phyloP scores from a whole-genome alignment of 2,888 invertebrate genomes.

The Stegana nigrithorax region DNA sequence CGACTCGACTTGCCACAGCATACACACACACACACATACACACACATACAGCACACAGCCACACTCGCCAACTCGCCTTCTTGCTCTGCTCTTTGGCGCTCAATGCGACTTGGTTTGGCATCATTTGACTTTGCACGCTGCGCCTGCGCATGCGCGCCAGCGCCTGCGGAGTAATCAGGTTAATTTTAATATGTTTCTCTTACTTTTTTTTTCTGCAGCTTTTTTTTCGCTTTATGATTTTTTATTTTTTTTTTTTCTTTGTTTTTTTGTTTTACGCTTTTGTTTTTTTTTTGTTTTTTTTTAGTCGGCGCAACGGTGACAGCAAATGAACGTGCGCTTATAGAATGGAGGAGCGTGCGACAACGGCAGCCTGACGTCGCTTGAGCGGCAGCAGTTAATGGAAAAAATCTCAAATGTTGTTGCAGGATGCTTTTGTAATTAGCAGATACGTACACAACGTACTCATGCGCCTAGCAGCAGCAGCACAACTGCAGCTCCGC shows the following conservation, averaged over 20 bases:
- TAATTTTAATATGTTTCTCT: constrained; percentile 65
- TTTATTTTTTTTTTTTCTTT: no score
- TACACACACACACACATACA: constrained; percentile 19
- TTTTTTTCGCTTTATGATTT: no score
- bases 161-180: constrained; percentile 66
- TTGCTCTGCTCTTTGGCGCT: constrained; percentile 21
- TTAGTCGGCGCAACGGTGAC: not conserved
- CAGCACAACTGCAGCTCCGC: not conserved
- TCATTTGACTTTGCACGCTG: not conserved
- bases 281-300: no score
- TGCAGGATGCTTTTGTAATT: constrained; percentile 62
- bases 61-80: constrained; percentile 19
- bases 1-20: not conserved
- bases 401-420: constrained; percentile 61
- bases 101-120: constrained; percentile 31
- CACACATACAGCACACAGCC: no score
- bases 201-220: not conserved
- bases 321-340: not conserved
- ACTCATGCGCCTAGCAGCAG: not conserved
- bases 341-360: not conserved
- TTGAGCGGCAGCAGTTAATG: constrained; percentile 54
- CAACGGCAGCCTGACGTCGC: constrained; percentile 38
- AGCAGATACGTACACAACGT: constrained; percentile 32
- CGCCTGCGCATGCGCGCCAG: constrained; percentile 41
- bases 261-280: no score